These are phyloP conservation scores for Hermaeophaga mercurialis DNA, from an alignment of 2,888 invertebrate genomes.

Conservation along the genomic window DNA sequence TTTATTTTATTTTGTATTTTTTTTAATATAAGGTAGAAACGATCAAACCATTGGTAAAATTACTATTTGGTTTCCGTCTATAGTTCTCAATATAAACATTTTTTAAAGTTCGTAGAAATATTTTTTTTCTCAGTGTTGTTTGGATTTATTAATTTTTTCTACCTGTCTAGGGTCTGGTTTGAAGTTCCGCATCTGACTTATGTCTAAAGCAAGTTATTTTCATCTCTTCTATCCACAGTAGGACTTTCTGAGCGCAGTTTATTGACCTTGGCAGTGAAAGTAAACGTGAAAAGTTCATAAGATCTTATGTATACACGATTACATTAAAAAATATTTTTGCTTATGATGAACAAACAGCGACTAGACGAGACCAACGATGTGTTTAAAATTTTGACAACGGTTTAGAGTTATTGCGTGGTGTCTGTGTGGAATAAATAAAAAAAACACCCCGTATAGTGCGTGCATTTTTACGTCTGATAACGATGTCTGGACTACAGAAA, in stretches of 20 bases:
- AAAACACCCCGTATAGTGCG: too few species aligned
- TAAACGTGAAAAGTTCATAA: conserved; percentile 15
- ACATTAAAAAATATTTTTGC: not conserved
- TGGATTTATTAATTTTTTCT: too few species aligned
- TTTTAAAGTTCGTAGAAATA: too few species aligned
- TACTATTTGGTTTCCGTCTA: too few species aligned
- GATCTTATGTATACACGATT: conserved; percentile 1
- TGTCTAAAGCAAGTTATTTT: conserved; percentile 23
- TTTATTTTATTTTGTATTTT: too few species aligned
- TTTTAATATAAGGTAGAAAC: too few species aligned
- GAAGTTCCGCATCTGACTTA: conserved; percentile 25
- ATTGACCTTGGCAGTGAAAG: conserved; percentile 35
- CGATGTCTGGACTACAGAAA: conserved; percentile 5
- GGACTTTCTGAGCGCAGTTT: conserved; percentile 22
- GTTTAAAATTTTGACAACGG: not conserved
- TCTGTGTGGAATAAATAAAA: not conserved
- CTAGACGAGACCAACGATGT: not conserved
- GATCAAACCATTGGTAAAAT: too few species aligned
- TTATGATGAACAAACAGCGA: not conserved
- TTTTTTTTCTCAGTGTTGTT: too few species aligned
- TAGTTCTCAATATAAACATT: too few species aligned
- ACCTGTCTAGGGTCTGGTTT: not conserved
- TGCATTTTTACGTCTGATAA: too few species aligned
- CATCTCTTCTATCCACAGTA: conserved; percentile 20
- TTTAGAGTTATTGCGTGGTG: too few species aligned